Conservation (phyloP, 2,113 vertebrate genomes). For the Proterorhinus semilunaris region DNA sequence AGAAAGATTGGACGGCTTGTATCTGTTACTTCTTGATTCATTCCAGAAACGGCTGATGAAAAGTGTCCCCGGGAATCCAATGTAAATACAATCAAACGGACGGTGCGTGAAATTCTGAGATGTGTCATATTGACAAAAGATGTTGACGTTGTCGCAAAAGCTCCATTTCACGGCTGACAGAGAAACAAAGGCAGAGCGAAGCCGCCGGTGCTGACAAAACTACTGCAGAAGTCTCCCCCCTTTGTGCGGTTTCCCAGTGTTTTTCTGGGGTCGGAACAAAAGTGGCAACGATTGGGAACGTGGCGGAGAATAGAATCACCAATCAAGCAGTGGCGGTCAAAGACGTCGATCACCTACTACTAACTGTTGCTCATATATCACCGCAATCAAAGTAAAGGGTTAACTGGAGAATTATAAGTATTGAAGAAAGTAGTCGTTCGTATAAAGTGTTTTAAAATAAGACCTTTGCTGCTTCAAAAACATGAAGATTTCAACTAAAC, state of each 20-base stretch:
- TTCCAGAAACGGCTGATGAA: slow-evolving; percentile 11
- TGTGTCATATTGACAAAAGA: slow-evolving; percentile 31
- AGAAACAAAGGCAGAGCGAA: not conserved
- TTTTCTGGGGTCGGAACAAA: not conserved
- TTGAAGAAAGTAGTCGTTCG: too few relatives aligned
- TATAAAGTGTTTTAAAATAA: too few relatives aligned
- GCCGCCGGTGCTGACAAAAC: slow-evolving; percentile 1
- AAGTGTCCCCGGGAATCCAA: slow-evolving; percentile 5
- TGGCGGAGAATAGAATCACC: too few relatives aligned
- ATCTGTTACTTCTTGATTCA: slow-evolving; percentile 14
- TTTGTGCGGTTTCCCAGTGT: not conserved
- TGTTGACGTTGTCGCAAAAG: slow-evolving; percentile 19
- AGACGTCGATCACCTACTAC: too few relatives aligned
- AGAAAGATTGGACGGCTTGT: not conserved
- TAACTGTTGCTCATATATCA: too few relatives aligned
- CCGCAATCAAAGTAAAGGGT: too few relatives aligned
- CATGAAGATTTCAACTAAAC: too few relatives aligned
- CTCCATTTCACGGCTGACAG: slow-evolving; percentile 24
- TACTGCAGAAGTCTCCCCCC: slow-evolving; percentile 32
- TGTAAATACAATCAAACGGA: slow-evolving; percentile 25
- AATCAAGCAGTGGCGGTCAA: too few relatives aligned
- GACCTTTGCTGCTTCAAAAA: too few relatives aligned
- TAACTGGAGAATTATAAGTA: too few relatives aligned
- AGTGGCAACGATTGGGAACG: not conserved
- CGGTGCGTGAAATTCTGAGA: slow-evolving; percentile 14